phyloP scores from a whole-genome alignment of 2,888 invertebrate genomes.

The Heliothis peltigera region DNA sequence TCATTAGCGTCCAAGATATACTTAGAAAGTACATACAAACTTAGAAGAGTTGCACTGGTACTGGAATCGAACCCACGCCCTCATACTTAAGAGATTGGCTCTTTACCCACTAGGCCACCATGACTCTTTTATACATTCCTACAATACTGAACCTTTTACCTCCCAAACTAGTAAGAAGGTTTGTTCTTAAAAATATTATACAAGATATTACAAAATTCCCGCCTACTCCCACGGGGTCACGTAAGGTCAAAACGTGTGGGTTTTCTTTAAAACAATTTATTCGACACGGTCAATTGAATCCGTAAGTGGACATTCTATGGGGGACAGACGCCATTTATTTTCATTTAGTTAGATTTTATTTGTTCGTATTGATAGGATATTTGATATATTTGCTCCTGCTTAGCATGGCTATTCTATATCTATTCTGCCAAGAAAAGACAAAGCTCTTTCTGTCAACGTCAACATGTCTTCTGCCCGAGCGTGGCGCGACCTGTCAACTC shows the following conservation, averaged over 20 bases:
- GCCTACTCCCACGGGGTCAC: conserved; percentile 79
- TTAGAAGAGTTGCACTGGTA: no score
- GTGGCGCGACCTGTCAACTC: no score
- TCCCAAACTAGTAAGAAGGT: neutral
- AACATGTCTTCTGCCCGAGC: no score
- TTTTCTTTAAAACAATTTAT: conserved; percentile 82
- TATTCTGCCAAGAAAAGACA: no score
- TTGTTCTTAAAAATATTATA: conserved; percentile 2
- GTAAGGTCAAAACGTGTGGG: conserved; percentile 71
- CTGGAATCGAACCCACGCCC: no score
- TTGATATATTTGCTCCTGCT: neutral
- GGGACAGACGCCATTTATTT: conserved; percentile 40
- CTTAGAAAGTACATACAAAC: no score
- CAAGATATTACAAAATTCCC: conserved; percentile 51
- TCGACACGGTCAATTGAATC: conserved; percentile 82
- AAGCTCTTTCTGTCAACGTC: no score
- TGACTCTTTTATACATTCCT: no score
- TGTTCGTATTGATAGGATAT: conserved; percentile 27
- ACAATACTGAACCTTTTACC: neutral
- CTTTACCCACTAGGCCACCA: no score
- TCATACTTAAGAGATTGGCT: no score
- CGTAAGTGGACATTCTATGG: conserved; percentile 66
- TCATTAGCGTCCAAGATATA: no score
- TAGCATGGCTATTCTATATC: no score
- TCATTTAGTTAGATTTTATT: conserved; percentile 29